Conservation (phyloP, 2,113 vertebrate species). For the Melospiza georgiana region DNA sequence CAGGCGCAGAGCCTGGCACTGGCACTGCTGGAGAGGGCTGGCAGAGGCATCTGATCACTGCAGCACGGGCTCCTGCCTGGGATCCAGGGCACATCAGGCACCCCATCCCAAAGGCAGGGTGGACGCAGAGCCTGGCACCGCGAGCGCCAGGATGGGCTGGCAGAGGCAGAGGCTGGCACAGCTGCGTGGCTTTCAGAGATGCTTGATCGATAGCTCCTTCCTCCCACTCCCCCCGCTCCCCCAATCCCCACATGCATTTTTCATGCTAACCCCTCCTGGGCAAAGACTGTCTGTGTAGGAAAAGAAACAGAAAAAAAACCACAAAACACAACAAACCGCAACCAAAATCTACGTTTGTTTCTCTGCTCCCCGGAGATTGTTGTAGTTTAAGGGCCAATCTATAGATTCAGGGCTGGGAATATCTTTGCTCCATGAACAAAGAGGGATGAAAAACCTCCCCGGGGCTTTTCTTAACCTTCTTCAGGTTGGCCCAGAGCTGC, state of each 20-base stretch:
- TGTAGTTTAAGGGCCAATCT: conserved; percentile 70
- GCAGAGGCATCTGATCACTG: neutral
- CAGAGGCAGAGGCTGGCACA: conserved; percentile 62
- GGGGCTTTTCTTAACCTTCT: conserved; percentile 7
- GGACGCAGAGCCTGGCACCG: neutral
- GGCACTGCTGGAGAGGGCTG: neutral
- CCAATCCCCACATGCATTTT: conserved; percentile 73
- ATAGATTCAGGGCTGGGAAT: conserved; percentile 66
- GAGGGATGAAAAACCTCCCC: conserved; percentile 23
- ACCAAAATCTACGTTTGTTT: conserved; percentile 59
- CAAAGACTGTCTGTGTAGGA: conserved; percentile 52
- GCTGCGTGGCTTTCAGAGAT: conserved; percentile 78
- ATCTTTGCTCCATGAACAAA: conserved; percentile 62
- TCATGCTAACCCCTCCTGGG: conserved; percentile 69
- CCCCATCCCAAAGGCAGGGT: neutral
- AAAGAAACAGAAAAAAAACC: neutral
- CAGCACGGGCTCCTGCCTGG: neutral
- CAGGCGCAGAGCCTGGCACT: neutral
- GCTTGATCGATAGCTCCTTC: conserved; percentile 77
- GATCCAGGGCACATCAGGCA: rapidly evolving
- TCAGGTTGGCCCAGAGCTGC: conserved; percentile 11
- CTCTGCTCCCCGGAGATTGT: conserved; percentile 16
- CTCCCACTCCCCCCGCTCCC: conserved; percentile 48
- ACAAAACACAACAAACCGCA: conserved; percentile 36
- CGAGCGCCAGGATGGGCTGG: neutral